phyloP scores from a whole-genome alignment of 2,888 invertebrate genomes.

The Petrolisthes manimaculis region DNA sequence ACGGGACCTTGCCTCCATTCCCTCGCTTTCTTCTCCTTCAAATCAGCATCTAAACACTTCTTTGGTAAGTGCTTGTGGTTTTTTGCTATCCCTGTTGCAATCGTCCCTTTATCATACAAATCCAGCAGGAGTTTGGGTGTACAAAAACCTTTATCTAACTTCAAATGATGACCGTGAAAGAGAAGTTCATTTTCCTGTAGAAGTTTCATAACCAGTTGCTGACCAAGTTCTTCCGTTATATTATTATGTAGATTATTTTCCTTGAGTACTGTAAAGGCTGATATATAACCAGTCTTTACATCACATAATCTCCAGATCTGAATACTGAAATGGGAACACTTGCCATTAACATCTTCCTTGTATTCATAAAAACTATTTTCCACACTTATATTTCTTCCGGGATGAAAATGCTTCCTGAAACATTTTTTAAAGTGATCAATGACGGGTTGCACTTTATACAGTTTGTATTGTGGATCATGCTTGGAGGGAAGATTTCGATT shows the following conservation, averaged over 20 bases:
- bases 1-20: constrained; percentile 5
- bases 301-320: not conserved
- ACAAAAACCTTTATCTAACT: not conserved
- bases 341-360: not conserved
- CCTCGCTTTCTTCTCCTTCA: not conserved
- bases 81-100: not conserved
- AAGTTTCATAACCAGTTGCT: not conserved
- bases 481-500: not conserved
- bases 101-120: constrained; percentile 9
- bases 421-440: not conserved
- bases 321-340: not conserved
- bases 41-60: not conserved
- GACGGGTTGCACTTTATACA: not conserved
- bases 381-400: not conserved
- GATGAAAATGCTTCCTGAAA: not conserved
- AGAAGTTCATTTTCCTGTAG: not conserved
- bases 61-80: not conserved
- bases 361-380: not conserved
- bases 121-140: not conserved
- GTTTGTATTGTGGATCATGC: not conserved
- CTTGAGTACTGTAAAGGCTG: not conserved
- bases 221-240: not conserved
- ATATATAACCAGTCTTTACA: not conserved
- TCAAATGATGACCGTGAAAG: not conserved
- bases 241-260: not conserved